These are phyloP conservation scores for Drosophila monieri DNA, from an alignment of 2,888 invertebrate genomes.

Conservation along the genomic window DNA sequence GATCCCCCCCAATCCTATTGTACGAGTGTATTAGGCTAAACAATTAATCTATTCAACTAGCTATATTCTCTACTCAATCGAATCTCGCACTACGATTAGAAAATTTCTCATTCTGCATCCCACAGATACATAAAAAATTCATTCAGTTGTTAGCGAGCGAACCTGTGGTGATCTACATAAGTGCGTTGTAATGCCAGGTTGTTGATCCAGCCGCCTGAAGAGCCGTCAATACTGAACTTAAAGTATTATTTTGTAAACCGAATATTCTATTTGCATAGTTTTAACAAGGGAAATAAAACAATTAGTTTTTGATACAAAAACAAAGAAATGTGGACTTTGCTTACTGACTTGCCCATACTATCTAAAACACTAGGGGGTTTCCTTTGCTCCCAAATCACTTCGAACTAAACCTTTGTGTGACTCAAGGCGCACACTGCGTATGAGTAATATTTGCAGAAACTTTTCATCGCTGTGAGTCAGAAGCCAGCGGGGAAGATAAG, in stretches of 20 bases:
- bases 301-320: slow-evolving; percentile 69
- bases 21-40: slow-evolving; percentile 9
- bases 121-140: slow-evolving; percentile 6
- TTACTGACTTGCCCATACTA: not conserved
- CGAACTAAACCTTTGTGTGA: not conserved
- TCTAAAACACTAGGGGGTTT: not conserved
- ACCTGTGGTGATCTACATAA: slow-evolving; percentile 21
- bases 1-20: slow-evolving; percentile 10
- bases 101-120: slow-evolving; percentile 18
- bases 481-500: slow-evolving; percentile 3
- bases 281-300: slow-evolving; percentile 58
- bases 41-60: slow-evolving; percentile 22
- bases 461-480: slow-evolving; percentile 13
- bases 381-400: not conserved
- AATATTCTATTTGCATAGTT: slow-evolving; percentile 66
- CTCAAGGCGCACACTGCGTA: slow-evolving; percentile 5
- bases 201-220: slow-evolving; percentile 42
- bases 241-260: slow-evolving; percentile 75
- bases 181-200: slow-evolving; percentile 50
- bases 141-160: slow-evolving; percentile 20
- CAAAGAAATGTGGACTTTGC: no score
- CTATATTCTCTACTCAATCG: slow-evolving; percentile 17
- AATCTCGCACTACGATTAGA: slow-evolving; percentile 37
- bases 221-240: slow-evolving; percentile 42
- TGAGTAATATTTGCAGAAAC: slow-evolving; percentile 29